Evolutionary conservation across 2,797 vertebrate species (phyloP).

Genomic region (Chaetodon trifasciatus): DNA sequence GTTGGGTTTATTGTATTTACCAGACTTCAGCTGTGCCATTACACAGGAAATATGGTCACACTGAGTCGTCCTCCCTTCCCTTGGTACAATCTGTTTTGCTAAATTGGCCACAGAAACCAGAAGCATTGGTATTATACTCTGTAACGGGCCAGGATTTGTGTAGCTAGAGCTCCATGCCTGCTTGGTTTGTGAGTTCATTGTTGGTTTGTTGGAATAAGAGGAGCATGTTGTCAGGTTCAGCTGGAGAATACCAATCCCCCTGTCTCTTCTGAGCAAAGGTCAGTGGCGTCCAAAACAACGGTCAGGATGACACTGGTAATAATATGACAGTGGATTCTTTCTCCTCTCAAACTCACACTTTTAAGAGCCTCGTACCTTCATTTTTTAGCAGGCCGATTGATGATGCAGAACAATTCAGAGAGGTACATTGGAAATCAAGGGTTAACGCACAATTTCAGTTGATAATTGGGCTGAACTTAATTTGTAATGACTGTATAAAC

Average conservation of each 20-base stretch:
- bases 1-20: conserved; percentile 31
- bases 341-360: conserved; percentile 16
- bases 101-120: conserved; percentile 47
- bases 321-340: conserved; percentile 16
- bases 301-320: conserved; percentile 31
- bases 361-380: conserved; percentile 4
- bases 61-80: conserved; percentile 16
- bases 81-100: conserved; percentile 26
- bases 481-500: conserved; percentile 20
- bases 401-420: neutral
- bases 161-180: conserved; percentile 5
- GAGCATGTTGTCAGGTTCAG: conserved; percentile 38
- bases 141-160: neutral
- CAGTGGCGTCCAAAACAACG: conserved; percentile 38
- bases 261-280: conserved; percentile 58
- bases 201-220: conserved; percentile 29
- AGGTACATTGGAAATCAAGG: neutral
- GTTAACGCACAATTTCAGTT: neutral
- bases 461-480: conserved; percentile 12
- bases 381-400: neutral
- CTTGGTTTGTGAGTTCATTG: conserved; percentile 40
- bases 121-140: neutral
- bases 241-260: conserved; percentile 52
- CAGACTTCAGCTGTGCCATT: conserved; percentile 22
- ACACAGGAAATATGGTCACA: conserved; percentile 29